Conservation (phyloP, 30 jellyfish, hydroid and myxozoan genomes). For the Aurelia coerulea region DNA sequence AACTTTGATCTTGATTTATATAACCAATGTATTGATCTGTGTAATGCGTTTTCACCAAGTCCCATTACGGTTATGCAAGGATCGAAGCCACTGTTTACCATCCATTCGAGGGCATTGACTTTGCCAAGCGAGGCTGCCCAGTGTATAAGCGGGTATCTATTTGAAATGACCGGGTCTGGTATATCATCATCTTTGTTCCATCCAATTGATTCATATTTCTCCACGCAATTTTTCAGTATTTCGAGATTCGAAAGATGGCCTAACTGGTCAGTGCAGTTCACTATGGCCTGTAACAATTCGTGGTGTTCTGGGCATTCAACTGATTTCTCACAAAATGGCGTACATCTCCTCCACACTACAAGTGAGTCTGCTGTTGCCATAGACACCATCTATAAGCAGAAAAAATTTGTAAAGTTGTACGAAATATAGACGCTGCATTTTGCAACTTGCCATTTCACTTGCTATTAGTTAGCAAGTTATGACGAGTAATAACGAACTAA, state of each 20-base stretch:
- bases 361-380: conserved; percentile 81
- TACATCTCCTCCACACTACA: conserved; percentile 96
- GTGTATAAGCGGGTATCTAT: conserved; percentile 91
- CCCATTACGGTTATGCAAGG: conserved; percentile 82
- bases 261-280: conserved; percentile 95
- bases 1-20: conserved; percentile 88
- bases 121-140: conserved; percentile 99
- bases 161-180: conserved; percentile 92
- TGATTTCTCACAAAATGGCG: conserved; percentile 97
- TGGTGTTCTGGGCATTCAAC: conserved; percentile 98
- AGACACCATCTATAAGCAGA: conserved; percentile 59
- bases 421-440: neutral
- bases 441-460: neutral
- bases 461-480: neutral
- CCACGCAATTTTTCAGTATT: conserved; percentile 82
- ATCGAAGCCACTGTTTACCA: conserved; percentile 90
- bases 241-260: conserved; percentile 95
- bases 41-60: conserved; percentile 96
- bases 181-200: conserved; percentile 89
- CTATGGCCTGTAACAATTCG: conserved; percentile 93
- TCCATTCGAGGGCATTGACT: conserved; percentile 97
- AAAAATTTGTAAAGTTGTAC: neutral
- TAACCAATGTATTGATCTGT: conserved; percentile 79
- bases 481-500: too few relatives aligned
- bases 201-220: conserved; percentile 85